These are phyloP conservation scores for Drosophila eohydei DNA, from an alignment of 2,888 invertebrate species.

Conservation along the genomic window DNA sequence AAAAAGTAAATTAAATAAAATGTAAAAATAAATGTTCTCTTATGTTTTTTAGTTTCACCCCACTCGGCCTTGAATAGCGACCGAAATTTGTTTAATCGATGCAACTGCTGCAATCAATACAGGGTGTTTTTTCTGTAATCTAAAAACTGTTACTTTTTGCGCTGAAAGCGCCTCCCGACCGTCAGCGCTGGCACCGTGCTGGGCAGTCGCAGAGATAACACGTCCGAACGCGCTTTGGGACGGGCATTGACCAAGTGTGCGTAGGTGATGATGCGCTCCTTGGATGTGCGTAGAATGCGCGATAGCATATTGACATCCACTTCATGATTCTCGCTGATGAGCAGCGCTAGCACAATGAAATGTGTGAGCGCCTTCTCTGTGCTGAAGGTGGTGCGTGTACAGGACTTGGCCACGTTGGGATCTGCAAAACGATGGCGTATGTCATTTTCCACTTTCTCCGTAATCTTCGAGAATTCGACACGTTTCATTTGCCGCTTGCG, in stretches of 20 bases:
- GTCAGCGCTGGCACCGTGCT: constrained; percentile 67
- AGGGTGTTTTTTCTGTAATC: constrained; percentile 31
- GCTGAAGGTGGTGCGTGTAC: constrained; percentile 69
- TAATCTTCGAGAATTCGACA: constrained; percentile 78
- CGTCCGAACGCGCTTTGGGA: constrained; percentile 57
- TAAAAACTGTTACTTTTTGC: constrained; percentile 44
- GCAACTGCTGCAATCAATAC: constrained; percentile 49
- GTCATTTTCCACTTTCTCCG: constrained; percentile 83
- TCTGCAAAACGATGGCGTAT: constrained; percentile 81
- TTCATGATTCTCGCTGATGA: constrained; percentile 76
- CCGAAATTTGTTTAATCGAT: constrained; percentile 70
- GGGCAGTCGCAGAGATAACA: constrained; percentile 73
- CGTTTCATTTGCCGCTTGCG: constrained; percentile 65
- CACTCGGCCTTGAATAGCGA: constrained; percentile 40
- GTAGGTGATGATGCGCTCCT: constrained; percentile 73
- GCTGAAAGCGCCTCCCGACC: constrained; percentile 48
- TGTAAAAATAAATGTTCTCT: constrained; percentile 23
- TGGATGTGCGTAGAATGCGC: constrained; percentile 72
- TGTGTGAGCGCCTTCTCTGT: constrained; percentile 82
- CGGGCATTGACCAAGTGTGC: constrained; percentile 77
- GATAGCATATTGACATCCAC: constrained; percentile 70
- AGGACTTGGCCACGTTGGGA: constrained; percentile 59
- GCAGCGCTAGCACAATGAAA: constrained; percentile 79
- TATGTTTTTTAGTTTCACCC: neutral
- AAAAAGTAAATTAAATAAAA: constrained; percentile 50